Evolutionary conservation across 2,888 invertebrate genomes (phyloP), one percentile per base, ranked within the genome.

Genomic region (Caenorhabditis panamensis): DNA sequence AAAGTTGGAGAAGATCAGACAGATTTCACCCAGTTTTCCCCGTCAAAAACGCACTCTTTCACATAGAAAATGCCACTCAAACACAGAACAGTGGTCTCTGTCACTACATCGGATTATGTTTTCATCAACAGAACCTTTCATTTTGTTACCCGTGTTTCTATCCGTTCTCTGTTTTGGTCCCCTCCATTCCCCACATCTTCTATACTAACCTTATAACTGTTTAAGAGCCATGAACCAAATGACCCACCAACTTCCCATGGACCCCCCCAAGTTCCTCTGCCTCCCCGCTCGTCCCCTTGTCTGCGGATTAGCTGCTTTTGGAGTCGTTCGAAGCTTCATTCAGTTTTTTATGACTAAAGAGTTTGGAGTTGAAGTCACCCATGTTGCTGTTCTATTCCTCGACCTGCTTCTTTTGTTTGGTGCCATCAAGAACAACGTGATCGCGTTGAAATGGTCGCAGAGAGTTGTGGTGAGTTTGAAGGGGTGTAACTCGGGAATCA

Each of bases 401-500:
- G 73, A 73, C 24, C 16, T 58, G 16, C 59, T 73, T 2, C 73
- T 73, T 2, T 16, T 73, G 5, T 58, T 73, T 20, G 73, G 73
- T 24, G 73, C 73, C 6, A 59, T 41, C 18, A 64, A 59, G 53
- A 73, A 73, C 53, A 58, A 66, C 26, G 73, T 73, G 26, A 51
- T 73, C 41, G 73, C 73, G 41, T 49, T 73, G 49, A 73, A 73
- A 26, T 73, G 73, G 73, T 64, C 73, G 51, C 73, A 73, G 49
- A 58, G 73, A 16, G 73, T 73, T 37, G 66, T 66, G 51, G 73
- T 73, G 26, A 58, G 72, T 63, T 22, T 47, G 26, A 9, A 26
- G 36, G 49, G 24, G 26, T 2, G 20, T 36, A 36, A 8, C 36
- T 36, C 36, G 36, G 11, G 36, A 36, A 8, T 36, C 6, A 36